Percentiles rank a stretch among this genome's conserved stretches.
Conservation (phyloP, 2,888 invertebrate genomes). For the Orthosia cruda region DNA sequence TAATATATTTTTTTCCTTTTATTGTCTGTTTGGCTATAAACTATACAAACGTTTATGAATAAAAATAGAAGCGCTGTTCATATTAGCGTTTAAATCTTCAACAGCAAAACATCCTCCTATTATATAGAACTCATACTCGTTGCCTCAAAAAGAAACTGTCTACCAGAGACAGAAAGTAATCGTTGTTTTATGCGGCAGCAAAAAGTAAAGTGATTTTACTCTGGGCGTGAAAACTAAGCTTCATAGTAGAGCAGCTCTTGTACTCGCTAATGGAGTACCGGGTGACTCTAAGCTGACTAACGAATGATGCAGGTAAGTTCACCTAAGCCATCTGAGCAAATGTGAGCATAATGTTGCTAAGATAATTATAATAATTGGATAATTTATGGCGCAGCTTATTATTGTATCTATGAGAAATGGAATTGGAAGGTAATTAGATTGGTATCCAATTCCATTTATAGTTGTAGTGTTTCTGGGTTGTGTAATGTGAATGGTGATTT, state of each 20-base stretch:
- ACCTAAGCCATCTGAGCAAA: too few relatives aligned
- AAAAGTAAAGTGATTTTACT: conserved; percentile 56
- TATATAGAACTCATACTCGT: conserved; percentile 1
- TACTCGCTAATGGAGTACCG: conserved; percentile 54
- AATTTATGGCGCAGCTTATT: conserved; percentile 29
- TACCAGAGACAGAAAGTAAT: conserved; percentile 41
- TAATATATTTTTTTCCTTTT: not conserved
- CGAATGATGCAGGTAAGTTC: conserved; percentile 55
- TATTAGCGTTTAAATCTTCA: not conserved
- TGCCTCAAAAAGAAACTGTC: conserved; percentile 13
- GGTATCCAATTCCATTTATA: conserved; percentile 14
- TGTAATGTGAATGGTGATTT: conserved; percentile 9
- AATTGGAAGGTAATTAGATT: conserved; percentile 52
- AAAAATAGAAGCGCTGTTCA: too few relatives aligned
- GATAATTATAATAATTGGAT: conserved; percentile 16
- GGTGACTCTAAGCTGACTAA: conserved; percentile 64
- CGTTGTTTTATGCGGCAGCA: conserved; percentile 32
- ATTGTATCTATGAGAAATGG: conserved; percentile 49
- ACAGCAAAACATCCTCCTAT: not conserved
- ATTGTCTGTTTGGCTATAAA: not conserved
- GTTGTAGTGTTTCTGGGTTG: conserved; percentile 9
- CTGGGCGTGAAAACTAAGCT: conserved; percentile 52
- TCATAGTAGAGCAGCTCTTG: conserved; percentile 44
- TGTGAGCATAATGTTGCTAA: conserved; percentile 17
- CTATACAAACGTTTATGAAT: not conserved